These are phyloP conservation scores for Chouioia cunea DNA, from an alignment of 2,888 invertebrate species.

Conservation along the genomic window DNA sequence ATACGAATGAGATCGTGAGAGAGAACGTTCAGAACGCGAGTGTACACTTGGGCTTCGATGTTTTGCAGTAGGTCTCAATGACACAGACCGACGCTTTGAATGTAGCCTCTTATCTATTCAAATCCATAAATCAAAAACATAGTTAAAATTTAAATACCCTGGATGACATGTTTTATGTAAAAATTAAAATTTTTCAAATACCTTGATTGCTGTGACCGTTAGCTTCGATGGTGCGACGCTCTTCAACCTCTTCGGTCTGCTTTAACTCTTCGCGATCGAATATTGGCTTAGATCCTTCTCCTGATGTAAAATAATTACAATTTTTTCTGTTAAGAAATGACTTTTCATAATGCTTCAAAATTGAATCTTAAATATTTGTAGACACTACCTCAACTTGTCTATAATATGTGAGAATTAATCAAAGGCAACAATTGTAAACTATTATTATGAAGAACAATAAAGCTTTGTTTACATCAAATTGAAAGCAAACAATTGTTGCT, in stretches of 20 bases:
- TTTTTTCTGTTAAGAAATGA: conserved; percentile 1
- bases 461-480: too few relatives aligned
- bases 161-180: background rate
- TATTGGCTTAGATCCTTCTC: conserved; percentile 42
- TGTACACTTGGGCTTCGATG: conserved; percentile 34
- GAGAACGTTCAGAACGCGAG: background rate
- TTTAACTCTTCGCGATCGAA: conserved; percentile 42
- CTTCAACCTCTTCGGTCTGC: conserved; percentile 25
- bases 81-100: conserved; percentile 22
- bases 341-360: too few relatives aligned
- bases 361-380: too few relatives aligned
- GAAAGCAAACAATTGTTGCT: too few relatives aligned
- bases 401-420: too few relatives aligned
- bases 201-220: conserved; percentile 21
- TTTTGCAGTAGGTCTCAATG: conserved; percentile 28
- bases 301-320: conserved; percentile 24
- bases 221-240: conserved; percentile 31
- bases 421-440: too few relatives aligned
- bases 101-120: conserved; percentile 12
- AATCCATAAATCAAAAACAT: background rate
- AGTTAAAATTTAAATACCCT: conserved; percentile 7
- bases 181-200: conserved; percentile 6
- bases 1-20: background rate
- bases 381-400: too few relatives aligned
- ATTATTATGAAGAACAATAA: too few relatives aligned